A percentile compares a stretch with the other conserved stretches of the same genome.
Evolutionary conservation across 2,113 vertebrate genomes (phyloP).

Genomic region (Sarotherodon lohbergeri): DNA sequence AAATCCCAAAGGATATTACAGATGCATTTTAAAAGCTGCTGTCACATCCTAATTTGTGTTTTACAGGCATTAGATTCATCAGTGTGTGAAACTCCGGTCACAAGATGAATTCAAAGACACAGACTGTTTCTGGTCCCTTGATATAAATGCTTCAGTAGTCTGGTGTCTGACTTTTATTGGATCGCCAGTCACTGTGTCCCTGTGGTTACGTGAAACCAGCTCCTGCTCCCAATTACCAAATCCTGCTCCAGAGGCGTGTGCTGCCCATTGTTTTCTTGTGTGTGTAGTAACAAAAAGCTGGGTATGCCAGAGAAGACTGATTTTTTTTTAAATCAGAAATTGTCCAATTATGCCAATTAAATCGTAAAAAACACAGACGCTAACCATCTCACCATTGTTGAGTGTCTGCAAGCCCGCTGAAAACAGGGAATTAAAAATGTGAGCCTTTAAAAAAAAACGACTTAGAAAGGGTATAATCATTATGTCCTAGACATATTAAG

Average conservation of each 20-base stretch:
- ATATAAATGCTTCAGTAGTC: conserved; percentile 26
- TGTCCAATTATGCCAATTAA: conserved; percentile 36
- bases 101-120: conserved; percentile 2
- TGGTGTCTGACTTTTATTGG: conserved; percentile 42
- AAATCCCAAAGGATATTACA: background rate
- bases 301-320: background rate
- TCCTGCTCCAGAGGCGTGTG: background rate
- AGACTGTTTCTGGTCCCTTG: background rate
- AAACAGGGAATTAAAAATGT: background rate
- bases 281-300: background rate
- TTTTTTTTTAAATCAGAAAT: conserved; percentile 12
- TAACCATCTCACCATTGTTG: background rate
- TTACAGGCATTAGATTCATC: background rate
- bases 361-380: conserved; percentile 38
- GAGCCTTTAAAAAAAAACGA: background rate
- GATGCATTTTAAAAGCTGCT: background rate
- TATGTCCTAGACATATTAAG: background rate
- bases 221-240: conserved; percentile 30
- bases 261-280: conserved; percentile 21
- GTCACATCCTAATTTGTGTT: background rate
- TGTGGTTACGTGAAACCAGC: conserved; percentile 32
- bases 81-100: background rate
- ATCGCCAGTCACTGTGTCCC: conserved; percentile 20
- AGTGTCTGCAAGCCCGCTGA: background rate
- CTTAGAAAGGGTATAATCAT: background rate